Percentiles rank a stretch among this genome's conserved stretches.
phyloP scores from a whole-genome alignment of 2,888 invertebrate species.

The Miltochrista miniata region DNA sequence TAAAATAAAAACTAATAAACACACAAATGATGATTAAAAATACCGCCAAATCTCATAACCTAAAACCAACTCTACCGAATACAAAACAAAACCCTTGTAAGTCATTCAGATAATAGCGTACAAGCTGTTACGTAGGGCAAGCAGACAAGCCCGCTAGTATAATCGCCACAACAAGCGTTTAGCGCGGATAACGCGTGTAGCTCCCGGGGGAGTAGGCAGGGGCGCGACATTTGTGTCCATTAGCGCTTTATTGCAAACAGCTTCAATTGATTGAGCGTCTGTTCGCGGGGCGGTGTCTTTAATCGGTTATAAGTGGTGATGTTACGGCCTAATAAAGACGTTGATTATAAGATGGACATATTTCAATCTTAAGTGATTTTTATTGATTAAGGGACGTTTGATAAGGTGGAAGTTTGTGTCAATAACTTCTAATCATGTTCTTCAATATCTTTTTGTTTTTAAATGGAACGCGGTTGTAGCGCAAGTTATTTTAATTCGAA shows the following conservation, averaged over 20 bases:
- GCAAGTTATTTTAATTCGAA: too few relatives aligned
- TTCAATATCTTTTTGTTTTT: too few relatives aligned
- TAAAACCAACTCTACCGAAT: constrained; percentile 19
- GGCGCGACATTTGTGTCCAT: constrained; percentile 33
- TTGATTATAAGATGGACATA: too few relatives aligned
- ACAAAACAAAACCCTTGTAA: constrained; percentile 27
- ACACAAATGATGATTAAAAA: not conserved
- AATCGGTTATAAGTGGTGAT: too few relatives aligned
- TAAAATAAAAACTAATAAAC: not conserved
- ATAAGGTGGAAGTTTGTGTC: too few relatives aligned
- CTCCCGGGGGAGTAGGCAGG: constrained; percentile 24
- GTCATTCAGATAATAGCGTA: constrained; percentile 26
- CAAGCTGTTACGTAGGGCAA: constrained; percentile 27
- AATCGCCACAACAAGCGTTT: constrained; percentile 39
- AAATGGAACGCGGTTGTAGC: too few relatives aligned
- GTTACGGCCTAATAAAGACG: too few relatives aligned
- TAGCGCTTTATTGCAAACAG: constrained; percentile 37
- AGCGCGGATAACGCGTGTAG: constrained; percentile 30
- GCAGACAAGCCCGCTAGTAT: constrained; percentile 10
- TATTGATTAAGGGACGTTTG: too few relatives aligned
- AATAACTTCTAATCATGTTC: too few relatives aligned
- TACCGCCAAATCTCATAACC: not conserved
- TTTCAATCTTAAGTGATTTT: too few relatives aligned
- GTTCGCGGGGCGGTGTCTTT: constrained; percentile 7
- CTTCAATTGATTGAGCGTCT: constrained; percentile 29